Evolutionary conservation across 1,140 invertebrate genomes (phyloP).

Genomic region (Listronotus bonariensis): DNA sequence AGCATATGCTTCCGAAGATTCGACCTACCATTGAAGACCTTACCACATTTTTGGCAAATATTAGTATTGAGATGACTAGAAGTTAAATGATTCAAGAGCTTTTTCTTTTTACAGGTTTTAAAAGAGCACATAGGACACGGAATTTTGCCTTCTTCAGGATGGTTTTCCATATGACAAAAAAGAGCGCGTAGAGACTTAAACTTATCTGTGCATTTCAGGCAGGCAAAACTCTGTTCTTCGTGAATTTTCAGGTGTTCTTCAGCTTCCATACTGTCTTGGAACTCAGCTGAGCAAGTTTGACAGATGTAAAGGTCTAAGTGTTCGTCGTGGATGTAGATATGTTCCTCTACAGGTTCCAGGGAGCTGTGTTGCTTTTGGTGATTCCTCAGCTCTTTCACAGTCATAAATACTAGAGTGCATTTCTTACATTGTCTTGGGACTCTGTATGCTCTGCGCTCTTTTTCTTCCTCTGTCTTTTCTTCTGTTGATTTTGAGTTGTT

Average conservation of each 20-base stretch:
- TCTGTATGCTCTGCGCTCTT: no score
- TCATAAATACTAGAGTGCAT: conserved; percentile 12
- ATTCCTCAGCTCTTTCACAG: conserved; percentile 19
- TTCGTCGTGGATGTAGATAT: conserved; percentile 35
- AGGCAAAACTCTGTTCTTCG: conserved; percentile 32
- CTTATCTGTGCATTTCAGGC: conserved; percentile 26
- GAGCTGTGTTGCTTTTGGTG: conserved; percentile 29
- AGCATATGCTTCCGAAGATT: conserved; percentile 59
- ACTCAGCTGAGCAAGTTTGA: conserved; percentile 34
- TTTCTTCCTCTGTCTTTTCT: no score
- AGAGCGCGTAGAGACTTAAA: conserved; percentile 35
- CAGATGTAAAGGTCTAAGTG: conserved; percentile 35
- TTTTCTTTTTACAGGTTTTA: conserved; percentile 25
- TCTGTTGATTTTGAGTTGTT: no score
- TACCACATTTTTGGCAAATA: conserved; percentile 53
- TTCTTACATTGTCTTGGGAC: conserved; percentile 22
- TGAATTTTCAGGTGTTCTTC: conserved; percentile 48
- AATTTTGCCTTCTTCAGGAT: conserved; percentile 23
- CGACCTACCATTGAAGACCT: conserved; percentile 55
- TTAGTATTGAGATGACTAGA: conserved; percentile 45
- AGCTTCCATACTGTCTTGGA: conserved; percentile 26
- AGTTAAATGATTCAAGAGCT: conserved; percentile 37
- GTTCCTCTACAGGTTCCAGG: conserved; percentile 12
- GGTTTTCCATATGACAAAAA: conserved; percentile 37
- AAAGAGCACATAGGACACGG: conserved; percentile 42